These are phyloP conservation scores for Poicephalus gulielmi DNA, from an alignment of 2,113 vertebrate species.

Conservation along the genomic window DNA sequence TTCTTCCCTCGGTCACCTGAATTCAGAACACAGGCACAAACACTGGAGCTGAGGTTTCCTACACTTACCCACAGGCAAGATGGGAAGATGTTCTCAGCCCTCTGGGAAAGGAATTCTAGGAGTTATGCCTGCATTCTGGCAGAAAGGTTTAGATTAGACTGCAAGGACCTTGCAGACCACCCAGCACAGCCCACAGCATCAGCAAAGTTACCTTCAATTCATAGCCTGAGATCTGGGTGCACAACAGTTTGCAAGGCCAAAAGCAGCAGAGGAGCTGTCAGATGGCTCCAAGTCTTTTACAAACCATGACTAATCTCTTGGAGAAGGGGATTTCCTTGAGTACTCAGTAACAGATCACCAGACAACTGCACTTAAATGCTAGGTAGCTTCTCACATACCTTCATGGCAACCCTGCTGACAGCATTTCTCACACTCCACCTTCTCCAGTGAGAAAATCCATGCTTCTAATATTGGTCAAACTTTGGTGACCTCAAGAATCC, in stretches of 20 bases:
- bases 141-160: neutral
- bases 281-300: neutral
- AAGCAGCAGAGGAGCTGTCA: neutral
- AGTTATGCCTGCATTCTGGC: neutral
- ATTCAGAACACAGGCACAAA: neutral
- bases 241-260: neutral
- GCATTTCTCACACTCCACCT: neutral
- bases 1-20: neutral
- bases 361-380: neutral
- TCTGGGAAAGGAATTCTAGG: neutral
- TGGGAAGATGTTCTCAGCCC: neutral
- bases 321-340: neutral
- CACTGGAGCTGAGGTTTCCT: neutral
- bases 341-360: accelerated
- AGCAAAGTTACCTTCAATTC: neutral
- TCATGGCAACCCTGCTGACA: neutral
- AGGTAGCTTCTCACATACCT: neutral
- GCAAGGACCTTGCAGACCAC: neutral
- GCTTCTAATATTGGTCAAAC: neutral
- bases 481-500: neutral
- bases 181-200: neutral
- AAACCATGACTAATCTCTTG: neutral
- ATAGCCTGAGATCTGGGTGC: accelerated
- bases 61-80: neutral
- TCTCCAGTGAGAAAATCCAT: neutral